These are phyloP conservation scores for Gnathonemus echidnorhynchus DNA, from an alignment of 2,113 vertebrate genomes.

Conservation along the genomic window DNA sequence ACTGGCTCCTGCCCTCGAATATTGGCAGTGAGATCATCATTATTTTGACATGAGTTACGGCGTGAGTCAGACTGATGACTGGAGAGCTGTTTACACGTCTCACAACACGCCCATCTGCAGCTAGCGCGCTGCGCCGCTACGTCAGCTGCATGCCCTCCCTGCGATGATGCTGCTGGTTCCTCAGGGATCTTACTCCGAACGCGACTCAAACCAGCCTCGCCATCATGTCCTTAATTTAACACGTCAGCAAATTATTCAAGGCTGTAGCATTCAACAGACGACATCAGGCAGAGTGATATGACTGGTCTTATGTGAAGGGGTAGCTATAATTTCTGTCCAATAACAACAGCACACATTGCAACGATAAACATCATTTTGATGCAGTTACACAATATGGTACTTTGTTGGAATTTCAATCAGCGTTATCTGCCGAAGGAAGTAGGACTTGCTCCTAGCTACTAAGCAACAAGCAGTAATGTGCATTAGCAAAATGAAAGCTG, in stretches of 20 bases:
- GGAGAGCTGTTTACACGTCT: not conserved
- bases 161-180: not conserved
- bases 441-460: not conserved
- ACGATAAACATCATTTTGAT: not conserved
- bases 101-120: not conserved
- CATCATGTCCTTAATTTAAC: not conserved
- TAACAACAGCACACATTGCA: not conserved
- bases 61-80: not conserved
- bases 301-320: not conserved
- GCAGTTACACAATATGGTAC: not conserved
- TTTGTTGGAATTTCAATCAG: not conserved
- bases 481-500: conserved; percentile 2
- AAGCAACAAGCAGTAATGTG: not conserved
- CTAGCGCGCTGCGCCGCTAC: not conserved
- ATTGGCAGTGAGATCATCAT: not conserved
- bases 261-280: not conserved
- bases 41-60: conserved; percentile 4
- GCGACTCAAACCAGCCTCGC: not conserved
- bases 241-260: not conserved
- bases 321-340: not conserved
- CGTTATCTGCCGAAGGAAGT: not conserved
- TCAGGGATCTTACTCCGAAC: not conserved
- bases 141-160: not conserved
- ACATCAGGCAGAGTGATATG: not conserved
- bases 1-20: not conserved